Evolutionary conservation across 1,140 invertebrate species (phyloP), one percentile per base, ranked within the genome.

Genomic region (Drosophila murphyi): DNA sequence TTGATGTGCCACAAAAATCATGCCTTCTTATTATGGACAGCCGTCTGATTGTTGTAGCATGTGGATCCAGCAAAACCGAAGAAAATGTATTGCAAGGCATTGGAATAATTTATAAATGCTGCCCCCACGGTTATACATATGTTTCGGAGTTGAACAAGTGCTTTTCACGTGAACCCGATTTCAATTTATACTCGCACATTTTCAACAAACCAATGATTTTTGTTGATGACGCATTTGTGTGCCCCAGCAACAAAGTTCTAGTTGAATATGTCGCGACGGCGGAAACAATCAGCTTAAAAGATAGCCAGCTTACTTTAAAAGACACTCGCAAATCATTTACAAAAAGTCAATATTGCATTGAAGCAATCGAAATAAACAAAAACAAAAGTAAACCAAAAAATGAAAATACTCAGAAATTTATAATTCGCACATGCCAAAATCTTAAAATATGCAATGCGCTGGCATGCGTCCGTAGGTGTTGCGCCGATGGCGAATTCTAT

Each of bases 391-490:
- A 32, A 43, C 4, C 39, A 32, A 31, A 10, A 39, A 62, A 43
- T n/a, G 4, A 73, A 51, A 48, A 20, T 34, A 59, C 35, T 39
- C 72, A 73, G 35, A 5, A 62, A n/a, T 86, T 65, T 60, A 6
- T 89, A 10, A 48, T 89, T 20, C 81, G 82, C n/a, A 62, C 63
- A 82, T 97, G 87, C 57, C 51, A 83, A 52, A 41, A 72, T 28
- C 28, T 39, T 6, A 29, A 59, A 51, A 60, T 81, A 47, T 90
- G 87, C 55, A 63, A 72, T 20, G 37, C 52, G 0, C 28, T 90
- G 2, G 73, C 87, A 0, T 94, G 93, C 32, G 43, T 94, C 39
- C 80, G 91, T 6, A 93, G 93, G 51, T 94, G 93, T 72, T 94
- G 93, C 69, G 61, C 32, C n/a, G 62, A 78, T 29, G 82, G 90